Conservation (phyloP, 2,113 vertebrate species). For the Tychaedon coryphoeus region DNA sequence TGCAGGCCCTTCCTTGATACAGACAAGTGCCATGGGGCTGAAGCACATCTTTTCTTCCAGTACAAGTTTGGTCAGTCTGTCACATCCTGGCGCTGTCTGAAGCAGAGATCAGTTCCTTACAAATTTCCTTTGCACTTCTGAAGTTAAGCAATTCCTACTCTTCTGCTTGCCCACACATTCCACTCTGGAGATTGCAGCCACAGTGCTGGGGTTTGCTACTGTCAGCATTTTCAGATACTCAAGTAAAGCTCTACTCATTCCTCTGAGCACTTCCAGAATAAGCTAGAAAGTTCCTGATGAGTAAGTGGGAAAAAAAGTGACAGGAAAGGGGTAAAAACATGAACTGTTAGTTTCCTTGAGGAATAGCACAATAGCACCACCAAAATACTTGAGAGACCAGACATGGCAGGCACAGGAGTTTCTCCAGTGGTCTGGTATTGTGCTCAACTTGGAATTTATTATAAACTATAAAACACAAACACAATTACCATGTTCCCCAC, state of each 20-base stretch:
- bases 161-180: not conserved
- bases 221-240: not conserved
- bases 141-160: not conserved
- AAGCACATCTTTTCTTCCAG: not conserved
- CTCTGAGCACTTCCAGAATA: not conserved
- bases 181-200: accelerated
- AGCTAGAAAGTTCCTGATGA: not conserved
- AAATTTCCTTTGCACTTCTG: not conserved
- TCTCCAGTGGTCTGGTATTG: not conserved
- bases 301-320: not conserved
- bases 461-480: not conserved
- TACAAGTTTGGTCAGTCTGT: not conserved
- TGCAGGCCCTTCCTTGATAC: not conserved
- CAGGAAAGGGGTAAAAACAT: not conserved
- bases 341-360: not conserved
- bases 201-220: not conserved
- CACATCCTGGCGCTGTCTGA: not conserved
- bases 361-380: not conserved
- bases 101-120: not conserved
- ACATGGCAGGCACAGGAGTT: not conserved
- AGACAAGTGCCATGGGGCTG: not conserved
- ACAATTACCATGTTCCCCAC: not conserved
- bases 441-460: not conserved
- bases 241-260: not conserved
- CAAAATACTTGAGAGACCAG: not conserved